These are phyloP conservation scores for Neosalanx taihuensis DNA, from an alignment of 2,797 vertebrate species.

Conservation along the genomic window DNA sequence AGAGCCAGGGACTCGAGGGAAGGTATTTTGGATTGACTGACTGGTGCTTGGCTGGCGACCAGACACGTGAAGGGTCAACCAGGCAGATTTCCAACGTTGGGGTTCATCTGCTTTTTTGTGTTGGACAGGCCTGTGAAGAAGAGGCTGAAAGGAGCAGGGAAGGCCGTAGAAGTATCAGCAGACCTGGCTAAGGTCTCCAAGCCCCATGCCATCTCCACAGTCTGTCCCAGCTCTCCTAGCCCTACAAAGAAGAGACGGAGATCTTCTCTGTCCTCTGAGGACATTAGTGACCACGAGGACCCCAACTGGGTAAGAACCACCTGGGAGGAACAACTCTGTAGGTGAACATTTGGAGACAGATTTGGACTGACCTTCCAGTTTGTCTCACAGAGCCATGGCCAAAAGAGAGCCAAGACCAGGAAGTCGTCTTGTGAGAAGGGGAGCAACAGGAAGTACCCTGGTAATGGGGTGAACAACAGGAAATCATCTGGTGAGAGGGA, in stretches of 20 bases:
- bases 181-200: background rate
- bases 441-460: background rate
- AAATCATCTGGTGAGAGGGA: background rate
- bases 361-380: background rate
- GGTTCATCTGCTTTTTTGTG: background rate
- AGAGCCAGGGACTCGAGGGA: background rate
- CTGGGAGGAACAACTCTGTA: background rate
- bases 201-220: background rate
- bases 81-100: background rate
- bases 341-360: background rate
- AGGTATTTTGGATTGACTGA: conserved; percentile 8
- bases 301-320: conserved; percentile 40
- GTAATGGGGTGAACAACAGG: background rate
- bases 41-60: background rate
- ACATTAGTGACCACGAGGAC: conserved; percentile 36
- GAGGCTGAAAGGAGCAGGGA: background rate
- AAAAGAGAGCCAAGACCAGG: conserved; percentile 22
- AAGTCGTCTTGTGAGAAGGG: background rate
- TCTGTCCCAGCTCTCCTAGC: background rate
- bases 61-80: background rate
- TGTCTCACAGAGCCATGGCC: conserved; percentile 22
- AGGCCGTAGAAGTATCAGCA: no score
- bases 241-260: background rate
- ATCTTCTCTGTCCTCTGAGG: conserved; percentile 35
- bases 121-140: background rate